Base-by-base conservation (phyloP, 2,797 vertebrate genomes). In the Chrysolophus pictus region DNA sequence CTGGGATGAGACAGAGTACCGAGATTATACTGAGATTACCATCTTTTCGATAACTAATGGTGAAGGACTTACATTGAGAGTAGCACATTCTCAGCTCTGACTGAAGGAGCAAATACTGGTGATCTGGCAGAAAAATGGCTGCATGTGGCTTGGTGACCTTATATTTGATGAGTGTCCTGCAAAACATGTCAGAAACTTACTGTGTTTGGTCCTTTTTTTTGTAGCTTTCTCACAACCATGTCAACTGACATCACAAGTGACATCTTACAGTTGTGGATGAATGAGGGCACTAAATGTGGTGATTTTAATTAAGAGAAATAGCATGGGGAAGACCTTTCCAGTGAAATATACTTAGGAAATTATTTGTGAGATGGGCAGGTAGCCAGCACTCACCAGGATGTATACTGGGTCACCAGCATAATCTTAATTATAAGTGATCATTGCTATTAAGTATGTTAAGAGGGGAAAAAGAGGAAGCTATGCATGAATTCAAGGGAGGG, bases 371-470 rank as follows among this genome's bases (percentile, higher is more conserved):
- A 33, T 86, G 82, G 96, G 93, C 93, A 84, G 64, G 19, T 91
- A 74, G 93, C 94, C 93, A 95, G 79, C 71, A 47, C 44, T 49
- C 87, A 93, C 74, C 84, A 79, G 23, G 70, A 14, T 35, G 28
- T 89, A 75, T 96, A 95, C 70, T 91, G 71, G 92, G 91, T 95
- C 94, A 96, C 11, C 47, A 76, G 26, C 64, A 21, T 88, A 70
- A 64, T 84, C 64, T 79, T 84, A 88, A 44, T 88, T 90, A 35
- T 37, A 78, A 88, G 26, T 59, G 46, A 51, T 49, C 1, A 2
- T 55, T 71, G 74, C 55, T 47, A 41, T 31, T 71, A 83, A 55
- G 37, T 67, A 28, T 46, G 12, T 10, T 73, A 8, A 19, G 37
- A 77, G 51, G 14, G 26, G 26, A 31, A 58, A 35, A 37, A 42